These are phyloP conservation scores for Ophion ventricosus DNA, from an alignment of 2,888 invertebrate species.

Conservation along the genomic window DNA sequence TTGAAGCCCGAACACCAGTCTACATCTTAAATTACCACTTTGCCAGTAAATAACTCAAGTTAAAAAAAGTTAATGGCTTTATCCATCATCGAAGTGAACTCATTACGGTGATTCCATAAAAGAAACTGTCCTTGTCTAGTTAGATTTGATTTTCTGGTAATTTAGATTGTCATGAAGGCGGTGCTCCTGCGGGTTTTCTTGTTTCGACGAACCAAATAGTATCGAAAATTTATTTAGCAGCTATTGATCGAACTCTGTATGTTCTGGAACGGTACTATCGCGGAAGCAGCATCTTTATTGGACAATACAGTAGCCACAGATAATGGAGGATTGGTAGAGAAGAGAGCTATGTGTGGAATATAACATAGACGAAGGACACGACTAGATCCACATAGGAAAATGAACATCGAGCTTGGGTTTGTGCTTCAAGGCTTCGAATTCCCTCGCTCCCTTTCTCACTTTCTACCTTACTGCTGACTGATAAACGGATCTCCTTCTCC, in stretches of 20 bases:
- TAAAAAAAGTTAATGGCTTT: too few relatives aligned
- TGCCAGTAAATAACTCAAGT: too few relatives aligned
- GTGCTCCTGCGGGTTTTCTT: too few relatives aligned
- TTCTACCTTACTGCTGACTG: neutral
- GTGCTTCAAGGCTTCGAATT: neutral
- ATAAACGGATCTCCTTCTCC: neutral
- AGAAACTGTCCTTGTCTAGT: too few relatives aligned
- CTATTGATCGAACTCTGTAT: neutral
- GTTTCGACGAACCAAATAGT: neutral
- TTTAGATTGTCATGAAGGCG: too few relatives aligned
- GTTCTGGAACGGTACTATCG: neutral
- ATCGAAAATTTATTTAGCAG: neutral
- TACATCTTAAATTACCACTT: too few relatives aligned
- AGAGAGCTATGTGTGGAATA: neutral
- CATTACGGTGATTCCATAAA: too few relatives aligned
- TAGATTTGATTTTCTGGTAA: too few relatives aligned
- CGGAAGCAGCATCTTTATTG: neutral
- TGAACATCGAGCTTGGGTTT: neutral
- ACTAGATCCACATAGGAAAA: conserved; percentile 17
- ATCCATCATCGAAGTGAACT: too few relatives aligned
- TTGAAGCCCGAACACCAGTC: too few relatives aligned
- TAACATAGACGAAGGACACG: neutral
- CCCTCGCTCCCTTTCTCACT: neutral
- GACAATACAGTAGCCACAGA: neutral
- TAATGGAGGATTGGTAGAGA: conserved; percentile 5